Percentiles rank a stretch among this genome's conserved stretches.
Conservation (phyloP, 2,797 vertebrate species). For the Pangasius mekongensis region DNA sequence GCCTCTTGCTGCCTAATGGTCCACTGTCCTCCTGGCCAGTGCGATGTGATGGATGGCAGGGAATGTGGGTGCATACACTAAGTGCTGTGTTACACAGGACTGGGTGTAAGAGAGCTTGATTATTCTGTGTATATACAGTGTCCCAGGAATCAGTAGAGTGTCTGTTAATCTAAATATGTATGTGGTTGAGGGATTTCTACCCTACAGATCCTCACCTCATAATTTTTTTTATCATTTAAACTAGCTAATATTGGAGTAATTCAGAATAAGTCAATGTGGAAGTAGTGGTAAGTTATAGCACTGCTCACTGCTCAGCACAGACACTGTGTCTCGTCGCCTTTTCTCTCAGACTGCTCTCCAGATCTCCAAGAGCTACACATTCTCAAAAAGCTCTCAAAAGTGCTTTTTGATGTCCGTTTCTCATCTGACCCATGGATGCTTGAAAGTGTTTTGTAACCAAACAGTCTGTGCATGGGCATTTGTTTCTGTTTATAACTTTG, state of each 20-base stretch:
- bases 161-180: background rate
- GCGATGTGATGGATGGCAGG: constrained; percentile 39
- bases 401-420: constrained; percentile 35
- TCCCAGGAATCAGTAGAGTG: background rate
- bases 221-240: background rate
- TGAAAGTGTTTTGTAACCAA: constrained; percentile 13
- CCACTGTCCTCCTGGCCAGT: constrained; percentile 37
- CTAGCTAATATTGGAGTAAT: background rate
- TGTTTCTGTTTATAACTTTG: constrained; percentile 21
- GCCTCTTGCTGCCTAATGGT: constrained; percentile 41
- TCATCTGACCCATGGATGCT: constrained; percentile 19
- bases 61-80: constrained; percentile 41
- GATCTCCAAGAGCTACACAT: constrained; percentile 11
- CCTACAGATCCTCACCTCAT: background rate
- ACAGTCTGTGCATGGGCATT: constrained; percentile 21
- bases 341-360: constrained; percentile 8
- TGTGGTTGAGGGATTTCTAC: background rate
- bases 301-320: background rate
- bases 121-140: constrained; percentile 23
- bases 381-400: constrained; percentile 2
- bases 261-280: background rate
- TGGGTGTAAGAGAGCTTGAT: constrained; percentile 36
- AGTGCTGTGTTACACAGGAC: constrained; percentile 49
- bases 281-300: background rate
- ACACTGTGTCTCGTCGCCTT: background rate